These are phyloP conservation scores for Drosophila subpulchrella DNA, from an alignment of 1,140 invertebrate genomes.

Conservation along the genomic window DNA sequence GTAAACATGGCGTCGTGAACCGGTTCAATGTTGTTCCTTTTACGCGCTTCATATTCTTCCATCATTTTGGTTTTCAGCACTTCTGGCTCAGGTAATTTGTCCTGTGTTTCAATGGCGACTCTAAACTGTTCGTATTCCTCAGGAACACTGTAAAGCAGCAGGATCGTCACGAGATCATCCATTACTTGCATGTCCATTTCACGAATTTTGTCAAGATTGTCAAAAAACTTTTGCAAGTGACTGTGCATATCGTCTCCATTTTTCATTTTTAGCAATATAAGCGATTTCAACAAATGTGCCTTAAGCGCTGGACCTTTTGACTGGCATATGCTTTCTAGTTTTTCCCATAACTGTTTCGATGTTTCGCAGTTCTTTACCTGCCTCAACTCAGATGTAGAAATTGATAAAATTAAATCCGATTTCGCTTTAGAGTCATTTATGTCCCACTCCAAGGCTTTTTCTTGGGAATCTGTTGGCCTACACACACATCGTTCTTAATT, in stretches of 20 bases:
- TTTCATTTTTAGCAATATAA: background rate
- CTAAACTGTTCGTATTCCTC: slow-evolving; percentile 1
- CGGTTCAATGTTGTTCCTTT: background rate
- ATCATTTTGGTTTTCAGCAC: background rate
- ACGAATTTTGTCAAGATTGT: background rate
- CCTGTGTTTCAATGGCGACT: slow-evolving; percentile 1
- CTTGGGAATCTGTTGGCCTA: too few relatives aligned
- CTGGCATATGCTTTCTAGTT: background rate
- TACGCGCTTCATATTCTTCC: background rate
- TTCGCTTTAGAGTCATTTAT: too few relatives aligned
- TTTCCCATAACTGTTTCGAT: background rate
- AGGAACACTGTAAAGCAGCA: background rate
- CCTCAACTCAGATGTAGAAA: too few relatives aligned
- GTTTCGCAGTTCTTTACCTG: background rate
- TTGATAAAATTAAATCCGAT: too few relatives aligned
- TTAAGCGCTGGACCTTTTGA: background rate
- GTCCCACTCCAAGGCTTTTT: too few relatives aligned
- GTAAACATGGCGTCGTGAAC: background rate
- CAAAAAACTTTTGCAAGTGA: slow-evolving; percentile 1
- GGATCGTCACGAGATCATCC: background rate
- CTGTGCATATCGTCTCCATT: background rate
- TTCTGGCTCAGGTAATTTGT: background rate
- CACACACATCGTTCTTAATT: too few relatives aligned
- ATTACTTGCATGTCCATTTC: background rate
- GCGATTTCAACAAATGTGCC: slow-evolving; percentile 1